Evolutionary conservation across 1,140 invertebrate genomes (phyloP), one percentile per base, ranked within the genome.

Genomic region (Coboldia fuscipes): DNA sequence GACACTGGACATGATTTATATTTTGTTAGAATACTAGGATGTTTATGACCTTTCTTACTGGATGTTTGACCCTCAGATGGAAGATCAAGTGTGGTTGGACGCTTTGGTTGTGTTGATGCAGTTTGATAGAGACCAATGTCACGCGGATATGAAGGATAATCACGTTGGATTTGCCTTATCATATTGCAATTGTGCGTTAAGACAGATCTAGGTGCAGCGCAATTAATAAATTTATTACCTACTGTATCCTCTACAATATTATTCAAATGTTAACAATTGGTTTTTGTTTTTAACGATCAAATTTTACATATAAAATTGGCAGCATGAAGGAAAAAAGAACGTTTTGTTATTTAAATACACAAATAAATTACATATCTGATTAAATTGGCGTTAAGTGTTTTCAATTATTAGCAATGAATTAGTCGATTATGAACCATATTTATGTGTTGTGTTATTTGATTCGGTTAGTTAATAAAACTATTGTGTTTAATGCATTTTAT

Each of bases 1-100:
- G 68, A 71, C 0, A 73, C 70, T 1, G 70, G 70, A 42, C 70
- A 64, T 5, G 68, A 71, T 42, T 73, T 73, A 38, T 73, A 70
- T 47, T 71, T 65, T 39, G 72, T 73, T 35, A 71, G 61, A 27
- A 68, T 68, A 42, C 65, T 66, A 6, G 63, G 57, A n/a, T 60
- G 56, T 27, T 60, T 60, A 21, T 33, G 21, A 31, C 33, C 21
- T 22, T 45, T 45, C 3, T 19, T 19, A 5, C 18, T 19, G 3
- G 30, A 14, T 5, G 14, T 15, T 15, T 6, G 6, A 29, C 14
- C 27, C 6, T 10, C 8, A 8, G 6, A 6, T 9, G 30, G 16
- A 20, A 32, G 20, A 12, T 32, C 30, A 20, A 32, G 21, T 5
- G 17, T 19, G 15, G 19, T 32, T 5, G 30, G 30, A 8, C 30